Percentiles rank a stretch among this genome's conserved stretches.
Evolutionary conservation across 2,888 invertebrate genomes (phyloP).

Genomic region (Salticus scenicus): DNA sequence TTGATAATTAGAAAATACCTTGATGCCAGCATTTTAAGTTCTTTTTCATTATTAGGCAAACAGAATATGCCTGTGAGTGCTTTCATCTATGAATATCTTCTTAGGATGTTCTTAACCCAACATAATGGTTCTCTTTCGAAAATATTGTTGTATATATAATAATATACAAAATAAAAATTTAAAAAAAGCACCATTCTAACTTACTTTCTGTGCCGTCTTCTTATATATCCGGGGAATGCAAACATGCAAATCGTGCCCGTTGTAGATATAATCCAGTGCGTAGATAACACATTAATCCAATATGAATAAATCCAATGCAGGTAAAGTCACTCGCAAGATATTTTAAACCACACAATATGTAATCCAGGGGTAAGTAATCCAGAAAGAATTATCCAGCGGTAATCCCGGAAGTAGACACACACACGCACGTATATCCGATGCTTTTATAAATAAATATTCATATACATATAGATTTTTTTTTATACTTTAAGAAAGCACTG

Average conservation of each 20-base stretch:
- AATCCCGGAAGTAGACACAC: conserved; percentile 50
- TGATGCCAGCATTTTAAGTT: too few relatives aligned
- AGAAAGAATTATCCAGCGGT: conserved; percentile 45
- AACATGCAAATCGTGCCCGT: background rate
- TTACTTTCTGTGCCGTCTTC: conserved; percentile 48
- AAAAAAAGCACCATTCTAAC: conserved; percentile 42
- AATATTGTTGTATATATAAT: background rate
- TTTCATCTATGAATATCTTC: too few relatives aligned
- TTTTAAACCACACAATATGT: conserved; percentile 19
- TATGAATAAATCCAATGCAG: background rate
- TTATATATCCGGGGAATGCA: background rate
- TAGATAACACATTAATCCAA: conserved; percentile 48
- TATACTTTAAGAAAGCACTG: conserved; percentile 22
- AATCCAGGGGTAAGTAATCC: conserved; percentile 20
- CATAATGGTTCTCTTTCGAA: background rate
- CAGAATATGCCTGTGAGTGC: too few relatives aligned
- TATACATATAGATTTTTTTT: background rate
- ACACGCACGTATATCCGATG: conserved; percentile 37
- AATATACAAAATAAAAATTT: conserved; percentile 21
- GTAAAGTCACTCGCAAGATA: background rate
- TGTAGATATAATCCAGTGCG: conserved; percentile 18
- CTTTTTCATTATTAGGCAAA: too few relatives aligned
- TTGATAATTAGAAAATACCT: too few relatives aligned
- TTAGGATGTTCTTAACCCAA: too few relatives aligned
- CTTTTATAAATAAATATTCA: background rate